These are phyloP conservation scores for Pelochelys cantorii DNA, from an alignment of 2,797 vertebrate genomes.

Conservation along the genomic window DNA sequence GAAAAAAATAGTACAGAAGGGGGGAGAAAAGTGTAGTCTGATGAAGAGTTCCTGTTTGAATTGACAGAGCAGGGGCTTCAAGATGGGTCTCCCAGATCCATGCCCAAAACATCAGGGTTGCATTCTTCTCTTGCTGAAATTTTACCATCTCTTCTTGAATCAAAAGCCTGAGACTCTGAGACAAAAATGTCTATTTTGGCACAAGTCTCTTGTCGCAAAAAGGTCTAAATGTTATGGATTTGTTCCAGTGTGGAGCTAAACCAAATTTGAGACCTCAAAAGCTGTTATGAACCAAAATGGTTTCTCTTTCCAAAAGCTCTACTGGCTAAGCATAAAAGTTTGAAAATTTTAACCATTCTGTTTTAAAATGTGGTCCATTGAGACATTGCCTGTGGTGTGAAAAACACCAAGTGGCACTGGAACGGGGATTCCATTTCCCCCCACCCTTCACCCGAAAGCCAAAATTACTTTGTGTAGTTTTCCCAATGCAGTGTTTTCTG, in stretches of 20 bases:
- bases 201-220: background rate
- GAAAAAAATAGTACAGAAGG: too few relatives aligned
- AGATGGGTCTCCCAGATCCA: too few relatives aligned
- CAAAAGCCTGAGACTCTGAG: background rate
- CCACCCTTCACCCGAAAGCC: too few relatives aligned
- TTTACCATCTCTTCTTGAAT: background rate
- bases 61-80: too few relatives aligned
- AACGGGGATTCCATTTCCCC: background rate
- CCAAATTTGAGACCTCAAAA: slow-evolving; percentile 12
- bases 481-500: background rate
- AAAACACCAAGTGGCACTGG: background rate
- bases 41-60: too few relatives aligned
- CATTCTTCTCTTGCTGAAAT: background rate
- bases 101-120: too few relatives aligned
- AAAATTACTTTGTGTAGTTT: background rate
- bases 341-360: background rate
- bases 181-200: background rate
- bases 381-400: background rate
- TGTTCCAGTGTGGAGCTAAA: slow-evolving; percentile 9
- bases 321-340: background rate
- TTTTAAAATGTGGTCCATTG: background rate
- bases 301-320: background rate
- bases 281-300: background rate
- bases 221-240: slow-evolving; percentile 21
- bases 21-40: too few relatives aligned